Conservation (phyloP, 2,113 vertebrate genomes). For the Tenrec ecaudatus region DNA sequence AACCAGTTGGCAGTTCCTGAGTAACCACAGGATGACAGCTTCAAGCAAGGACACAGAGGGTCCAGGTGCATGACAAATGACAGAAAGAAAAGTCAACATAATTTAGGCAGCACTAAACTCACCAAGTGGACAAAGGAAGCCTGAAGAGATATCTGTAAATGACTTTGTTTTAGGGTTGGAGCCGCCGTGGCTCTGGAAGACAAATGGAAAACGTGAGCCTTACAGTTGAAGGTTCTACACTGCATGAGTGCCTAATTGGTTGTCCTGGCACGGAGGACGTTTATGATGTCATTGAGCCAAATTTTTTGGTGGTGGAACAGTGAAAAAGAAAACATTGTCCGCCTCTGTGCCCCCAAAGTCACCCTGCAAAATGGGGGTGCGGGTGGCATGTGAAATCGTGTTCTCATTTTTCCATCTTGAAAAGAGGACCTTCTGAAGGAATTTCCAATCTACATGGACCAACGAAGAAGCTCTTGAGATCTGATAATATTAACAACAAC, state of each 20-base stretch:
- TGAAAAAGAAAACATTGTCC: constrained; percentile 61
- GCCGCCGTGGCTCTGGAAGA: background rate
- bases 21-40: constrained; percentile 59
- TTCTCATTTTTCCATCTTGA: constrained; percentile 41
- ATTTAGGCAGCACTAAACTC: background rate
- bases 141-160: constrained; percentile 6
- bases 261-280: constrained; percentile 4
- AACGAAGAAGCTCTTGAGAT: background rate
- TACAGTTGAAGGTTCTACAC: background rate
- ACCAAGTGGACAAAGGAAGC: background rate
- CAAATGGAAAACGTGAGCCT: constrained; percentile 14
- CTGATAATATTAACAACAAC: background rate
- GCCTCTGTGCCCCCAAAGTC: background rate
- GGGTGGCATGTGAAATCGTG: background rate
- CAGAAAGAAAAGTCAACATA: constrained; percentile 14
- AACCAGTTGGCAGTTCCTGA: constrained; percentile 47
- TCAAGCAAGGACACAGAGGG: background rate
- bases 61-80: constrained; percentile 64
- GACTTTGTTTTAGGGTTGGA: background rate
- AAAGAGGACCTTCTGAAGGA: background rate
- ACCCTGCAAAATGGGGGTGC: background rate
- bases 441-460: background rate
- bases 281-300: constrained; percentile 20
- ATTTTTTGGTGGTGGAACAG: background rate
- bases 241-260: background rate